Conservation (phyloP, 2,888 invertebrate species). For the Apotomis capreana region DNA sequence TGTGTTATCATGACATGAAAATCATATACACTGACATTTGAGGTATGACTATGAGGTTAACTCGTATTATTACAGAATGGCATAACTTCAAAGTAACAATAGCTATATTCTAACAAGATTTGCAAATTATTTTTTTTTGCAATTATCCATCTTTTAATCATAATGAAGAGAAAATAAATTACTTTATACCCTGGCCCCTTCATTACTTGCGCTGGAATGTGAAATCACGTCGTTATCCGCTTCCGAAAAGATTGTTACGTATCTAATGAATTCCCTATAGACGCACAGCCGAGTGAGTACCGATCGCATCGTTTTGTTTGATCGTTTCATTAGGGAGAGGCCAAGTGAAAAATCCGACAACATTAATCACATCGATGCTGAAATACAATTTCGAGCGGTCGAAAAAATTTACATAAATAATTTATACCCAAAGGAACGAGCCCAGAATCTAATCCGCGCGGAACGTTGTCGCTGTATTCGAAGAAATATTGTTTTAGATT, state of each 20-base stretch:
- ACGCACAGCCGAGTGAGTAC: conserved; percentile 64
- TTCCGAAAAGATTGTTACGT: conserved; percentile 52
- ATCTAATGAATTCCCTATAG: conserved; percentile 73
- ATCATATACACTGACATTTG: too few relatives aligned
- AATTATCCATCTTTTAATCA: not conserved
- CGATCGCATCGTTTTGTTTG: conserved; percentile 75
- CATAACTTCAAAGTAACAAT: too few relatives aligned
- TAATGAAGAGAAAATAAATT: not conserved
- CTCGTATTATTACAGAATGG: too few relatives aligned
- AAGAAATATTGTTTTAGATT: conserved; percentile 56
- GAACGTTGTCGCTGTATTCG: conserved; percentile 50
- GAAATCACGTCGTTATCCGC: conserved; percentile 60
- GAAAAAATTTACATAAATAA: conserved; percentile 81
- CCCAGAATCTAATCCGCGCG: conserved; percentile 60
- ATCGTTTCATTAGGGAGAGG: conserved; percentile 72
- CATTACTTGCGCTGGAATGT: conserved; percentile 60
- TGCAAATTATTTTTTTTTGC: not conserved
- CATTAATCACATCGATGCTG: conserved; percentile 79
- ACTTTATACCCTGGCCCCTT: not conserved
- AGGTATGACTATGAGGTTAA: too few relatives aligned
- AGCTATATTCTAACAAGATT: not conserved
- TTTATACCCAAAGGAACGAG: conserved; percentile 72
- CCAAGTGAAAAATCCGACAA: conserved; percentile 77
- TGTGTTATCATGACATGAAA: too few relatives aligned
- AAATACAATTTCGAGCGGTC: conserved; percentile 77